phyloP scores from a whole-genome alignment of 1,140 invertebrate species.

The Magallana angulata region DNA sequence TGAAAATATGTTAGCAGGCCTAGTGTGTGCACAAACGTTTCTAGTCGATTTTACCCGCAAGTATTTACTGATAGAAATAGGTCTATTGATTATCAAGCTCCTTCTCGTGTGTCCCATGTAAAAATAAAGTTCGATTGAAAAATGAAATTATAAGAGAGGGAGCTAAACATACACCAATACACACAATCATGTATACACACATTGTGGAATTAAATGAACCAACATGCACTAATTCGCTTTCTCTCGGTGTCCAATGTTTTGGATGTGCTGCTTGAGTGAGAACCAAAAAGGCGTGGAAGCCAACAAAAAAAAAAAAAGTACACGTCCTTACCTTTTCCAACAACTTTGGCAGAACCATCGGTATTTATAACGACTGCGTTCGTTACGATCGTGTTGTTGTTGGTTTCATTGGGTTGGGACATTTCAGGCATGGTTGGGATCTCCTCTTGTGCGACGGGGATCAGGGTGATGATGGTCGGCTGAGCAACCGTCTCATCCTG shows the following conservation, averaged over 20 bases:
- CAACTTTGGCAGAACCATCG: neutral
- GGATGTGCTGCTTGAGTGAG: constrained; percentile 44
- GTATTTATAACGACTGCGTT: constrained; percentile 2
- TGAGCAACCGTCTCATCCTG: constrained; percentile 1
- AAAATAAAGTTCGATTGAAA: constrained; percentile 17
- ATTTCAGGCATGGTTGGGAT: constrained; percentile 30
- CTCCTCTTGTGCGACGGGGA: constrained; percentile 35
- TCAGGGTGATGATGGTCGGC: constrained; percentile 40
- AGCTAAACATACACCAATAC: neutral
- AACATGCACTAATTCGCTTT: neutral
- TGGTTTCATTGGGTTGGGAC: constrained; percentile 9
- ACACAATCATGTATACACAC: neutral
- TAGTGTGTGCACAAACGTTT: neutral
- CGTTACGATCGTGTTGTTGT: constrained; percentile 37
- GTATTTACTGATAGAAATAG: constrained; percentile 4
- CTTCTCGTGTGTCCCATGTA: neutral
- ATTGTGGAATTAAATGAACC: constrained; percentile 13
- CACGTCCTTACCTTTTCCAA: constrained; percentile 41
- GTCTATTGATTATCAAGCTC: constrained; percentile 1
- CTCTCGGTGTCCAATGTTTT: constrained; percentile 44
- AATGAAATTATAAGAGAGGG: neutral
- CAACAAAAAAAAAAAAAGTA: constrained; percentile 32
- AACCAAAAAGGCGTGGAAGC: constrained; percentile 36
- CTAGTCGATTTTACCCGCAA: constrained; percentile 11
- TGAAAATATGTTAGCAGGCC: constrained; percentile 21